Percentiles rank a stretch among this genome's conserved stretches.
These are phyloP conservation scores for Ceratotherium simum DNA, from an alignment of 2,113 vertebrate genomes.

Conservation along the genomic window DNA sequence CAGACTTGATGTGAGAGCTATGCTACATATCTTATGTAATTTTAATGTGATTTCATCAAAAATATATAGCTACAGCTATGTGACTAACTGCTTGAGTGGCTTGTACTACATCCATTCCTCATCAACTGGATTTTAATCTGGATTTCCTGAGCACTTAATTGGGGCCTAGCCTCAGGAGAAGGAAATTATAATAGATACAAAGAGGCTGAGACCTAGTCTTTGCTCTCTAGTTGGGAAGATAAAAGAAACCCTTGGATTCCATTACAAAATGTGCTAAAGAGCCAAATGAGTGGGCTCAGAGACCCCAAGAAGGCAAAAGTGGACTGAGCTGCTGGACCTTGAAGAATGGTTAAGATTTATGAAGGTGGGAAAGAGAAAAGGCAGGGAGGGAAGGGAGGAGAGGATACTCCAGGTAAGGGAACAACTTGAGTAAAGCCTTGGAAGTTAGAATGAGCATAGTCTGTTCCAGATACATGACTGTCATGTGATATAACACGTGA, in stretches of 20 bases:
- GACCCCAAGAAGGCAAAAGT: background rate
- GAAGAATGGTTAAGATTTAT: background rate
- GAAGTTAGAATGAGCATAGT: background rate
- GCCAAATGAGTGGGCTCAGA: background rate
- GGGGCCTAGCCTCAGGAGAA: background rate
- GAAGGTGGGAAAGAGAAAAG: background rate
- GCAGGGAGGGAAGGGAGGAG: background rate
- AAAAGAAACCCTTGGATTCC: background rate
- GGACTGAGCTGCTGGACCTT: background rate
- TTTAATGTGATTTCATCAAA: slow-evolving; percentile 29
- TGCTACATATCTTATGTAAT: background rate
- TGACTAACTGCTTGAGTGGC: background rate
- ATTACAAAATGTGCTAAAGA: background rate
- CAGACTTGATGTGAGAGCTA: background rate
- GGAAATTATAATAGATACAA: background rate
- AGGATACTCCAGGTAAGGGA: background rate
- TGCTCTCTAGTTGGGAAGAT: slow-evolving; percentile 24
- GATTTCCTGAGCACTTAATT: background rate
- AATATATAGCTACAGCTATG: background rate
- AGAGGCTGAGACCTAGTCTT: background rate
- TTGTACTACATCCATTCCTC: background rate
- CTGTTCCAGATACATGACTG: background rate
- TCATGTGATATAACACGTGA: background rate
- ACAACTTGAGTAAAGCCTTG: background rate
- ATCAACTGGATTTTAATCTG: background rate